Evolutionary conservation across 1,140 invertebrate genomes (phyloP).

Genomic region (Pseudomyrmex sp.): DNA sequence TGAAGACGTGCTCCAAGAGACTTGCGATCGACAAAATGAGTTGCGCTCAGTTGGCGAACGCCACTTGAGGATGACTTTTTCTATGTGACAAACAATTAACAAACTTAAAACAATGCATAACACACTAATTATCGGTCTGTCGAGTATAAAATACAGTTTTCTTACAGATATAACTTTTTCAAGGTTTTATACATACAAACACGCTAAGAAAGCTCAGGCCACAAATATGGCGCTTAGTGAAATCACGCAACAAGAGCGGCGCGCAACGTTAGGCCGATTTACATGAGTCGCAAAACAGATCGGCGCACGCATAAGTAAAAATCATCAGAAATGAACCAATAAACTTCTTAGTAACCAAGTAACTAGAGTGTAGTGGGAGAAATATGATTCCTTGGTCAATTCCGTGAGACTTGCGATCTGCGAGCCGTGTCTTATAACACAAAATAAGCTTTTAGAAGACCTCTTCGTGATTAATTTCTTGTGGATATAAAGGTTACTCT

Average conservation of each 20-base stretch:
- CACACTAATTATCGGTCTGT: background rate
- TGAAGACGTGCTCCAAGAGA: slow-evolving; percentile 57
- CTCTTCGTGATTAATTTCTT: too few species aligned
- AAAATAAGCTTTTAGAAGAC: too few species aligned
- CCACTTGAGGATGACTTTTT: background rate
- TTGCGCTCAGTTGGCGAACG: slow-evolving; percentile 22
- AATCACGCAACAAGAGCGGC: slow-evolving; percentile 6
- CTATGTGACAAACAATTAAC: background rate
- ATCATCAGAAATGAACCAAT: too few species aligned
- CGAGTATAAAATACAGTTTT: background rate
- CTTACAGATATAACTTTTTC: slow-evolving; percentile 15
- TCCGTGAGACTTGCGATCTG: too few species aligned
- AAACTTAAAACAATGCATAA: too few species aligned
- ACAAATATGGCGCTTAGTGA: slow-evolving; percentile 71
- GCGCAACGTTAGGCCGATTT: background rate
- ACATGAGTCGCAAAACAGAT: too few species aligned
- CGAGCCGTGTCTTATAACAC: too few species aligned
- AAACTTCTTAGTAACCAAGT: too few species aligned
- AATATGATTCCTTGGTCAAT: too few species aligned
- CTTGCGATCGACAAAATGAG: slow-evolving; percentile 16
- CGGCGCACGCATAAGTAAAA: too few species aligned
- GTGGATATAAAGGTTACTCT: too few species aligned
- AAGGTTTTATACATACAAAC: slow-evolving; percentile 4
- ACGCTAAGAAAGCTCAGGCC: slow-evolving; percentile 66
- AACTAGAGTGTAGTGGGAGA: too few species aligned